These are phyloP conservation scores for Nannobrachium achirus DNA, from an alignment of 2,113 vertebrate genomes.

Conservation along the genomic window DNA sequence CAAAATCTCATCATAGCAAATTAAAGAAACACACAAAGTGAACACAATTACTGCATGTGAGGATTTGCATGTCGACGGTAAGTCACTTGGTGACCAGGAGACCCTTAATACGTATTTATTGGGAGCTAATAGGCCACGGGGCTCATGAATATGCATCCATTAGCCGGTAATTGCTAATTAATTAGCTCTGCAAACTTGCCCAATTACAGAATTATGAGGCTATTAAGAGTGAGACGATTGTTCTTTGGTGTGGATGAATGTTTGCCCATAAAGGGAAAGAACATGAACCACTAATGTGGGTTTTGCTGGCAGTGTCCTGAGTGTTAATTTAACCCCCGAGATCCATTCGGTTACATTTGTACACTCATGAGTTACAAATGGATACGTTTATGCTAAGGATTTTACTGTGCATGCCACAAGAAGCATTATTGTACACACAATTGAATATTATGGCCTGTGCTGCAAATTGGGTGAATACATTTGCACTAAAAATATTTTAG, in stretches of 20 bases:
- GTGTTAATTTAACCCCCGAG: no score
- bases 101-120: slow-evolving; percentile 70
- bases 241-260: slow-evolving; percentile 68
- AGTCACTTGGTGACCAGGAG: slow-evolving; percentile 56
- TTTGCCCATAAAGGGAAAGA: slow-evolving; percentile 50
- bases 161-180: slow-evolving; percentile 75
- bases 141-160: slow-evolving; percentile 68
- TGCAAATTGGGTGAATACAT: no score
- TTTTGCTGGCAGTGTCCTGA: no score
- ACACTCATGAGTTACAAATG: no score
- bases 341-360: no score
- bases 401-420: no score
- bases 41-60: slow-evolving; percentile 39
- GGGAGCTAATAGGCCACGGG: slow-evolving; percentile 61
- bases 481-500: no score
- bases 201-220: slow-evolving; percentile 70
- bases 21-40: slow-evolving; percentile 26
- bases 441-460: no score
- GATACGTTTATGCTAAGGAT: no score
- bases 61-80: slow-evolving; percentile 51
- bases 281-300: slow-evolving; percentile 9
- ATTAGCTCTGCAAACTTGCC: slow-evolving; percentile 65
- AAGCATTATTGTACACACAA: no score
- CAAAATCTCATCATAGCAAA: slow-evolving; percentile 8
- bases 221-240: slow-evolving; percentile 65